phyloP scores from a whole-genome alignment of 2,113 vertebrate species.

The Scalopus aquaticus region DNA sequence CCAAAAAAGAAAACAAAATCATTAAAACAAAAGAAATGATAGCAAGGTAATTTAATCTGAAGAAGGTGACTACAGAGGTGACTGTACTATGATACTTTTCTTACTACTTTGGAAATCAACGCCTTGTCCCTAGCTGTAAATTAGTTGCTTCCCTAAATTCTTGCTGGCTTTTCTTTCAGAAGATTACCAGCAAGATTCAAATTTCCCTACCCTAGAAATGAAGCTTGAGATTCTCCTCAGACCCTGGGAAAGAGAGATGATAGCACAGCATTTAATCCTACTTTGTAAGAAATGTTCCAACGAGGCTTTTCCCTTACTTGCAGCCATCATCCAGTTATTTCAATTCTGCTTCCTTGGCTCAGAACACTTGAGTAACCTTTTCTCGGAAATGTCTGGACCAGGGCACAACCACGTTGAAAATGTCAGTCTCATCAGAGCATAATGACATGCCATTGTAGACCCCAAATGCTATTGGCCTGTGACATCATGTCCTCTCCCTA shows the following conservation, averaged over 20 bases:
- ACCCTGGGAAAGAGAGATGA: neutral
- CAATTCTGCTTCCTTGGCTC: neutral
- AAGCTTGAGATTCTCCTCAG: neutral
- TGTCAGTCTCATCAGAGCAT: neutral
- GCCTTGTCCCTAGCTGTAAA: neutral
- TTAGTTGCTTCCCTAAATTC: neutral
- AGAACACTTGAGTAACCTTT: conserved; percentile 5
- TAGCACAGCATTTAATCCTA: neutral
- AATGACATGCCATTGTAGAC: neutral
- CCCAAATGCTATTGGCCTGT: neutral
- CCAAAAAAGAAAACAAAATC: neutral
- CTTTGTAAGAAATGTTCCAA: neutral
- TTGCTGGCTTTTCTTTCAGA: neutral
- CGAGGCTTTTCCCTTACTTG: neutral
- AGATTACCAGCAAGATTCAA: neutral
- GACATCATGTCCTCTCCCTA: neutral
- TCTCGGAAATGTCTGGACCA: conserved; percentile 25
- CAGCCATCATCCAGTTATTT: neutral
- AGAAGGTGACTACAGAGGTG: neutral
- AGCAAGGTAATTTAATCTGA: neutral
- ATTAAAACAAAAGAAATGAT: neutral
- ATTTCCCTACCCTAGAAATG: neutral
- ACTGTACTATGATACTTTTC: neutral
- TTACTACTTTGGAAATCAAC: neutral
- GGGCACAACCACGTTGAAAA: neutral